Evolutionary conservation across 2,797 vertebrate genomes (phyloP).

Genomic region (Alexandromys oeconomus): DNA sequence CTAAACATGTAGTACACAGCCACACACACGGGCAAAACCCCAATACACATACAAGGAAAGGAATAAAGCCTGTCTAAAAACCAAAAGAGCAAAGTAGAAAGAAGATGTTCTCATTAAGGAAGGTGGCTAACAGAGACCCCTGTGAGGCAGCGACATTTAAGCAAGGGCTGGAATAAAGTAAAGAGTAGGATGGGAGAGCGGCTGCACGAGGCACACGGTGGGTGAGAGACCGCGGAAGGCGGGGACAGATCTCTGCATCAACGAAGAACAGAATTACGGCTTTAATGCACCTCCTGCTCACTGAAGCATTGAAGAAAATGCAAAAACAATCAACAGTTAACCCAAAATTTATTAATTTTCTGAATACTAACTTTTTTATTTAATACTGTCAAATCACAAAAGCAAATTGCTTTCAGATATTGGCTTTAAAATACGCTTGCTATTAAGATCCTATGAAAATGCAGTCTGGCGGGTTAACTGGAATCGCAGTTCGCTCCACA

Average conservation of each 20-base stretch:
- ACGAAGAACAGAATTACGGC: background rate
- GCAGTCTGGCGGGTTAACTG: background rate
- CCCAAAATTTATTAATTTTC: constrained; percentile 13
- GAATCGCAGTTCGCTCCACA: background rate
- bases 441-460: background rate
- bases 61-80: background rate
- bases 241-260: background rate
- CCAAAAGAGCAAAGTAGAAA: background rate
- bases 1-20: background rate
- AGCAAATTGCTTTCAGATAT: background rate
- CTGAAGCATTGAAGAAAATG: constrained; percentile 4
- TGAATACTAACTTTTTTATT: background rate
- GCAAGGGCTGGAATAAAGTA: background rate
- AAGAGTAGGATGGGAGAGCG: background rate
- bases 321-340: background rate
- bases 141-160: background rate
- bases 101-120: background rate
- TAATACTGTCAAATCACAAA: background rate
- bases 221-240: background rate
- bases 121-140: background rate
- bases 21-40: too few relatives aligned
- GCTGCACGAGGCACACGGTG: background rate
- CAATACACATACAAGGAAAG: background rate
- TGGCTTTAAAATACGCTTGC: background rate
- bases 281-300: background rate